Conservation (phyloP, 2,113 vertebrate genomes). For the Strigops habroptila region DNA sequence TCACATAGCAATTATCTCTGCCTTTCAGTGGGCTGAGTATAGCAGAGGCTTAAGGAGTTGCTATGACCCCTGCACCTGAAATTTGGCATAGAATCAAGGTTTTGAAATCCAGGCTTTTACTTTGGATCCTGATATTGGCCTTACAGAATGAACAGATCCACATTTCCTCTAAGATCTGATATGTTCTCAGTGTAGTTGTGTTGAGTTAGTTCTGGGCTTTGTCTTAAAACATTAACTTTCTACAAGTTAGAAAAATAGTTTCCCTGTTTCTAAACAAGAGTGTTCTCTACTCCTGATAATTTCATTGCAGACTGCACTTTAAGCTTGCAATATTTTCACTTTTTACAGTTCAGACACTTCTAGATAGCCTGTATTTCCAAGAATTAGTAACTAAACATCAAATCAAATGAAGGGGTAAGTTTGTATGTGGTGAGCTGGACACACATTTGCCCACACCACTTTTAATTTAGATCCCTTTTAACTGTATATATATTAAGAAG, state of each 20-base stretch:
- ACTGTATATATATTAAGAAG: constrained; percentile 26
- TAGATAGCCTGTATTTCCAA: not conserved
- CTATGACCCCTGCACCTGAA: not conserved
- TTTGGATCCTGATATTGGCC: not conserved
- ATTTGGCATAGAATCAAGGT: not conserved
- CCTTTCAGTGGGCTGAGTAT: not conserved
- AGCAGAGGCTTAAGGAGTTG: not conserved
- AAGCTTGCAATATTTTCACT: not conserved
- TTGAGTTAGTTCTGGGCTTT: not conserved
- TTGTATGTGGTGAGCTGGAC: not conserved
- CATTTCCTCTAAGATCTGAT: not conserved
- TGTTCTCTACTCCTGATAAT: not conserved
- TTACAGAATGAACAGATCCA: not conserved
- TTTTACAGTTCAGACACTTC: not conserved
- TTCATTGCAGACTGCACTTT: not conserved
- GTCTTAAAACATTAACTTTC: not conserved
- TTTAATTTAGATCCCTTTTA: constrained; percentile 32
- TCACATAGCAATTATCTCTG: not conserved
- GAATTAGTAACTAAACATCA: not conserved
- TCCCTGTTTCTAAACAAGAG: not conserved
- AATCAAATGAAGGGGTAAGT: not conserved
- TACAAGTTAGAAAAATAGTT: not conserved
- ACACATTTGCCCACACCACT: not conserved
- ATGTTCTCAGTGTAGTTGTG: not conserved
- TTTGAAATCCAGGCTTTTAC: not conserved